Conservation (phyloP, 2,888 invertebrate genomes). For the Drosophila subquinaria region DNA sequence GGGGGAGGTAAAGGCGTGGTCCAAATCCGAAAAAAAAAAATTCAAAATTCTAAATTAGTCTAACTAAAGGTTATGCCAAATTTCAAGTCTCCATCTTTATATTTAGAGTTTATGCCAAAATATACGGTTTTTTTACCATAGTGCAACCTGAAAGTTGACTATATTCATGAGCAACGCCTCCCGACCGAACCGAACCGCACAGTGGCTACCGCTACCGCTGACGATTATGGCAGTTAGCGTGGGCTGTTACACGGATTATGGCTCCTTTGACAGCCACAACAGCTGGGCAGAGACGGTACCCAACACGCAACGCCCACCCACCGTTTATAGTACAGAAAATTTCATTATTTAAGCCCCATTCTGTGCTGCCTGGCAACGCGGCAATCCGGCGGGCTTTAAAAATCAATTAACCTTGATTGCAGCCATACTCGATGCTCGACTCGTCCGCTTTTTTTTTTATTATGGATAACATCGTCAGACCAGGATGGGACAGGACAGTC, state of each 20-base stretch:
- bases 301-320: conserved; percentile 46
- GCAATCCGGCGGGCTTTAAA: conserved; percentile 67
- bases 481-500: neutral
- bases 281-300: conserved; percentile 19
- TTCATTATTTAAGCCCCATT: conserved; percentile 67
- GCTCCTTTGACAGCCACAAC: conserved; percentile 70
- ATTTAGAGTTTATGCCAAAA: no score
- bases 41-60: no score
- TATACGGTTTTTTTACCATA: no score
- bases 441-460: conserved; percentile 34
- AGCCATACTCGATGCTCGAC: conserved; percentile 45
- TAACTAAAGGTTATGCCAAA: no score
- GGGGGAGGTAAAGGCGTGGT: no score
- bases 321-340: conserved; percentile 50
- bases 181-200: conserved; percentile 13
- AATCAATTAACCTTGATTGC: conserved; percentile 84
- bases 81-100: no score
- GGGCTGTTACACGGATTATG: conserved; percentile 67
- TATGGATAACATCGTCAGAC: conserved; percentile 17
- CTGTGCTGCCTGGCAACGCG: conserved; percentile 20
- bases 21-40: no score
- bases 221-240: conserved; percentile 77
- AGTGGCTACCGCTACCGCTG: conserved; percentile 51
- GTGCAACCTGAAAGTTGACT: conserved; percentile 48
- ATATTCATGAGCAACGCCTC: conserved; percentile 44